phyloP scores from a whole-genome alignment of 2,888 invertebrate genomes.

The Griposia aprilina region DNA sequence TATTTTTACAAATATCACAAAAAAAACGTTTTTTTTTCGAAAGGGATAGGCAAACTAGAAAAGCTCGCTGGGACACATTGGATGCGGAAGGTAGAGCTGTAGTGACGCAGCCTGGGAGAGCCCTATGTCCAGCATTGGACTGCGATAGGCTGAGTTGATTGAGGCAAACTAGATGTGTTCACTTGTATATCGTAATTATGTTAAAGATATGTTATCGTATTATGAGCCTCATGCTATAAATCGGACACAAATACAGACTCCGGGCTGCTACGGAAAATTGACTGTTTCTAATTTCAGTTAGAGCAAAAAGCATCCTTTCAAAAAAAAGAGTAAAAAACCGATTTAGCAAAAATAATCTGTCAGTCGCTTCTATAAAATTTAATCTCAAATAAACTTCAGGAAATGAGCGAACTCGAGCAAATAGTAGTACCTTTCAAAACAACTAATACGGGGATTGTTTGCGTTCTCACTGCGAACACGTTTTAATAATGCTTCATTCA shows the following conservation, averaged over 20 bases:
- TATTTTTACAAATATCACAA: neutral
- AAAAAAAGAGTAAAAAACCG: neutral
- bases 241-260: neutral
- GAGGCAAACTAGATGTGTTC: neutral
- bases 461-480: constrained; percentile 66
- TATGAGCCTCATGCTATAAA: neutral
- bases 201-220: neutral
- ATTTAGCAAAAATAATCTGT: constrained; percentile 10
- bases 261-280: neutral
- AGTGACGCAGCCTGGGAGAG: neutral
- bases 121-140: neutral
- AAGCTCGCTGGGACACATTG: neutral
- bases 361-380: constrained; percentile 18
- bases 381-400: constrained; percentile 32
- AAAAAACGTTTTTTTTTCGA: neutral
- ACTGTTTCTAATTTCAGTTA: neutral
- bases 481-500: constrained; percentile 75
- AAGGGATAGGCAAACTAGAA: neutral
- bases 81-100: neutral
- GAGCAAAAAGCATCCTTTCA: neutral
- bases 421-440: constrained; percentile 65
- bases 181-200: neutral
- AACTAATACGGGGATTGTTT: constrained; percentile 70
- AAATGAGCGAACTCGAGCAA: constrained; percentile 41
- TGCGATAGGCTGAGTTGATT: neutral